Conservation (phyloP, 2,113 vertebrate genomes). For the Alectura lathami region DNA sequence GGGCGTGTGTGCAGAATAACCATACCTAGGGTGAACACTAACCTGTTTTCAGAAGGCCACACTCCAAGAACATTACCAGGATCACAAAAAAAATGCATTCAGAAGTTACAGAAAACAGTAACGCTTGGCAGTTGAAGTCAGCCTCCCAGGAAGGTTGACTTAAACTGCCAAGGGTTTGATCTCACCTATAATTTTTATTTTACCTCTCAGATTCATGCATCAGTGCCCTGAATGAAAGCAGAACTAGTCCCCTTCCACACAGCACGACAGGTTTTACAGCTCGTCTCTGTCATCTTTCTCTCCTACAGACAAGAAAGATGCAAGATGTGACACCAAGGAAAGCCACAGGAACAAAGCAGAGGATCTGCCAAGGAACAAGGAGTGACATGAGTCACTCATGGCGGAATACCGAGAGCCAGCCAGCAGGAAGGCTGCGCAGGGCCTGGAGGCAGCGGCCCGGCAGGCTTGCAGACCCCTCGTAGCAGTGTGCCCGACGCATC, state of each 20-base stretch:
- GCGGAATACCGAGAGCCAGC: constrained; percentile 33
- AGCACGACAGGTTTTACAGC: not conserved
- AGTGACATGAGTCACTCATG: constrained; percentile 57
- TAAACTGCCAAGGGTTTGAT: not conserved
- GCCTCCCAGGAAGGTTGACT: not conserved
- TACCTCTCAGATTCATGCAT: not conserved
- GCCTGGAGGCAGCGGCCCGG: not conserved
- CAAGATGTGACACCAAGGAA: constrained; percentile 80
- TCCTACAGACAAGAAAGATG: constrained; percentile 77
- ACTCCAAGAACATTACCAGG: not conserved
- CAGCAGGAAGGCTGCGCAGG: not conserved
- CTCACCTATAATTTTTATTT: not conserved
- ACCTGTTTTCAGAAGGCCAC: not conserved
- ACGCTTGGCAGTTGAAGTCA: not conserved
- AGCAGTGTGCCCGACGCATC: not conserved
- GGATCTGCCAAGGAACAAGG: constrained; percentile 21
- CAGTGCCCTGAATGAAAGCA: not conserved
- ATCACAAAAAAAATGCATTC: not conserved
- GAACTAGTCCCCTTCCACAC: not conserved
- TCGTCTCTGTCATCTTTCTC: not conserved
- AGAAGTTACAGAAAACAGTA: not conserved
- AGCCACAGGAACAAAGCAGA: constrained; percentile 11
- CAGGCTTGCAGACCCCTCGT: not conserved
- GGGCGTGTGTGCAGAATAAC: not conserved
- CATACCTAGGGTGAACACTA: not conserved